A percentile compares a stretch with the other conserved stretches of the same genome.
These are phyloP conservation scores for Agrotis clavis DNA, from an alignment of 2,888 invertebrate species.

Conservation along the genomic window DNA sequence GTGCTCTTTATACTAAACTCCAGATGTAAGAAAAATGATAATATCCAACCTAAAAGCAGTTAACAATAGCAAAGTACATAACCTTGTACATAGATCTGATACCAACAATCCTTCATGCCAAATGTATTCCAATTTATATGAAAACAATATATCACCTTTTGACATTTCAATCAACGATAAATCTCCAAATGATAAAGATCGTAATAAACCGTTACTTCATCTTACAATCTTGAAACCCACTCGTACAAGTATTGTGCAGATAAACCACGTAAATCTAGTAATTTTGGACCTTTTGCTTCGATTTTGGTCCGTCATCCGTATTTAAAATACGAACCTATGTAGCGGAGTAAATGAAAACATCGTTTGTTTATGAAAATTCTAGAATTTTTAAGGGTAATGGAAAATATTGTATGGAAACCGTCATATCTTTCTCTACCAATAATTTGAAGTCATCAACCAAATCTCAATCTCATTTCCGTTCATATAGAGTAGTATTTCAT, in stretches of 20 bases:
- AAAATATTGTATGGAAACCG: background rate
- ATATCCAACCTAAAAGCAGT: background rate
- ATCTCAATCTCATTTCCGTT: too few species aligned
- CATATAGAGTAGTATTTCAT: too few species aligned
- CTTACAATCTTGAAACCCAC: constrained; percentile 37
- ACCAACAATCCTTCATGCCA: background rate
- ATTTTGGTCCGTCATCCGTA: constrained; percentile 20
- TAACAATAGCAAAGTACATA: constrained; percentile 26
- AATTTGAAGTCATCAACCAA: background rate
- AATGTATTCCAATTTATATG: constrained; percentile 26
- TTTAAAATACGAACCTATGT: constrained; percentile 21
- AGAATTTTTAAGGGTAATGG: background rate
- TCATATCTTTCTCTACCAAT: background rate
- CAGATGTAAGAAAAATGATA: background rate
- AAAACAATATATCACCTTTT: constrained; percentile 38
- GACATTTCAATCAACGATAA: constrained; percentile 58
- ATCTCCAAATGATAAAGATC: constrained; percentile 51
- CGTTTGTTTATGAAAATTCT: background rate
- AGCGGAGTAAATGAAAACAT: background rate
- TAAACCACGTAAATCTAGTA: constrained; percentile 19
- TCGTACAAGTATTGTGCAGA: constrained; percentile 49
- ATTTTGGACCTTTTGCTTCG: constrained; percentile 19
- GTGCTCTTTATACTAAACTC: background rate
- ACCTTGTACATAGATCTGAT: constrained; percentile 6
- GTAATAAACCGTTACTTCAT: constrained; percentile 40